Evolutionary conservation across 2,888 invertebrate species (phyloP).

Genomic region (Phrixothrix hirtus): DNA sequence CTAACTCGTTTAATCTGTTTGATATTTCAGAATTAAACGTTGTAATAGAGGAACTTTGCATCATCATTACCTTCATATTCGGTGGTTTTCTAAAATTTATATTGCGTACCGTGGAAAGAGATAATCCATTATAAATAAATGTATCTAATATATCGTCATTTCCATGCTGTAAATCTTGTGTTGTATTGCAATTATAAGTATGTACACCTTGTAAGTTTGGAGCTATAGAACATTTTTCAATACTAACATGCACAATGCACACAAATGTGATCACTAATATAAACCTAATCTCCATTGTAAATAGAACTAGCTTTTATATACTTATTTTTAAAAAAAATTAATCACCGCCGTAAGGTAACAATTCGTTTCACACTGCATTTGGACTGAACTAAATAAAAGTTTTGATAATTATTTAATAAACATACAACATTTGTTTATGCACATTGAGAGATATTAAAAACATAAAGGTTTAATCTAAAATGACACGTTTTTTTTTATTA

Average conservation of each 20-base stretch:
- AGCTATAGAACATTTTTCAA: constrained; percentile 2
- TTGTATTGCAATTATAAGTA: constrained; percentile 5
- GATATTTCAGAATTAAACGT: not conserved
- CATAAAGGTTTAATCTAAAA: too few species aligned
- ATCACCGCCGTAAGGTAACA: too few species aligned
- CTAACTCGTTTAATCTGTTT: not conserved
- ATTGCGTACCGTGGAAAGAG: not conserved
- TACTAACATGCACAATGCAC: constrained; percentile 15
- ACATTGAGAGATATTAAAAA: too few species aligned
- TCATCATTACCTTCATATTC: not conserved
- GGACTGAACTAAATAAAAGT: too few species aligned
- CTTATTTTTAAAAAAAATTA: too few species aligned
- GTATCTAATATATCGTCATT: constrained; percentile 7
- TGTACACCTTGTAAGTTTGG: not conserved
- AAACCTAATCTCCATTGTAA: too few species aligned
- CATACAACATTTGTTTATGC: too few species aligned
- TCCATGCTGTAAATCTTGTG: constrained; percentile 9
- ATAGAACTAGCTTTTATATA: too few species aligned
- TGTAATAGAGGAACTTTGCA: not conserved
- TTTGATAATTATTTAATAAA: too few species aligned
- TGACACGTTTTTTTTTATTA: too few species aligned
- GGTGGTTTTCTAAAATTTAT: not conserved
- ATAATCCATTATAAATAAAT: constrained; percentile 4
- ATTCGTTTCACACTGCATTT: too few species aligned
- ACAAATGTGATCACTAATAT: too few species aligned